phyloP scores from a whole-genome alignment of 2,888 invertebrate genomes.

The Tenodera sinensis region DNA sequence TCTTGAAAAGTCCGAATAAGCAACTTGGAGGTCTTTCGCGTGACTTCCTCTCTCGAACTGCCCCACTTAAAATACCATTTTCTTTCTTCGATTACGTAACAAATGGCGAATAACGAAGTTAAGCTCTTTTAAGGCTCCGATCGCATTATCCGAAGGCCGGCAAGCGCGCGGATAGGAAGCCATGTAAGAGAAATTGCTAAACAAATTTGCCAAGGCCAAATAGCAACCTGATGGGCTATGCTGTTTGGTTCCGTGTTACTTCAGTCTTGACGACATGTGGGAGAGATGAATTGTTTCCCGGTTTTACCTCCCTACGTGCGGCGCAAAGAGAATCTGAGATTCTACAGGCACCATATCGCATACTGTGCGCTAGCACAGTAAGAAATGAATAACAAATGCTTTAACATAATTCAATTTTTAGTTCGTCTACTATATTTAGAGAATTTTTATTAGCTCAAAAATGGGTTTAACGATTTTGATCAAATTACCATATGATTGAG shows the following conservation, averaged over 20 bases:
- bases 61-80: neutral
- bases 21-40: neutral
- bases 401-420: no score
- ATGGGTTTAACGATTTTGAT: no score
- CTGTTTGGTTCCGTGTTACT: neutral
- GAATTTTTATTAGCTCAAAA: no score
- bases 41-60: neutral
- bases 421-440: no score
- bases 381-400: no score
- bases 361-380: no score
- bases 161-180: neutral
- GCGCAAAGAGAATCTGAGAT: neutral
- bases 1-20: neutral
- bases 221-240: neutral
- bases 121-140: neutral
- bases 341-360: no score
- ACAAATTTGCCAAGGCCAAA: neutral
- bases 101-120: neutral
- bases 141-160: neutral
- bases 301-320: neutral
- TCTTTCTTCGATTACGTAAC: neutral
- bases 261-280: neutral
- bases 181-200: neutral
- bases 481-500: no score
- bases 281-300: neutral